phyloP scores from a whole-genome alignment of 2,888 invertebrate species.

The Cecidostiba fungosa region DNA sequence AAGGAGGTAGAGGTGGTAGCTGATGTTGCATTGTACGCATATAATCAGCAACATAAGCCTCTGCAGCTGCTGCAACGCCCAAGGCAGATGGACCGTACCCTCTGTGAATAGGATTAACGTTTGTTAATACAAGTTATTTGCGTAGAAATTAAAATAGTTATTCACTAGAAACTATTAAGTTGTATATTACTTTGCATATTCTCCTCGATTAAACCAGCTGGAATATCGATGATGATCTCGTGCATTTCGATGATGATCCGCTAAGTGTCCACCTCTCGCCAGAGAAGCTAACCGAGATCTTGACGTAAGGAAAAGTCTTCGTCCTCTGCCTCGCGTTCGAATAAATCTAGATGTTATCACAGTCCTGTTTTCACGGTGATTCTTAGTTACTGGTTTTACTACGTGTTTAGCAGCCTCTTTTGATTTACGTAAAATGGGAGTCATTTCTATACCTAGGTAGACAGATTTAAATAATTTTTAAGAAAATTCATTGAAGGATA shows the following conservation, averaged over 20 bases:
- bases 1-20: conserved; percentile 92
- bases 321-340: conserved; percentile 77
- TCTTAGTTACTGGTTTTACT: conserved; percentile 81
- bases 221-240: conserved; percentile 77
- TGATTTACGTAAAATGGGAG: conserved; percentile 91
- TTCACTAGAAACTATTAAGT: no score
- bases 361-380: conserved; percentile 70
- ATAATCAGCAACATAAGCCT: conserved; percentile 93
- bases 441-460: conserved; percentile 87
- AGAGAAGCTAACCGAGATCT: conserved; percentile 83
- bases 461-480: conserved; percentile 10
- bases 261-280: conserved; percentile 75
- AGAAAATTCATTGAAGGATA: conserved; percentile 11
- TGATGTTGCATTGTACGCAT: conserved; percentile 94
- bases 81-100: conserved; percentile 81
- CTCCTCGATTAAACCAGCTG: conserved; percentile 76
- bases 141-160: not conserved
- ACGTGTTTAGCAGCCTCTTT: conserved; percentile 90
- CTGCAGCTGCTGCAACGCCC: conserved; percentile 87
- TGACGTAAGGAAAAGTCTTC: conserved; percentile 85
- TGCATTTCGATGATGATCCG: conserved; percentile 74
- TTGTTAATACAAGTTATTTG: not conserved
- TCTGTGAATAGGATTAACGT: conserved; percentile 64
- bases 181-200: conserved; percentile 76
- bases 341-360: conserved; percentile 75